These are phyloP conservation scores for Sceloporus undulatus DNA, from an alignment of 2,113 vertebrate genomes.

Conservation along the genomic window DNA sequence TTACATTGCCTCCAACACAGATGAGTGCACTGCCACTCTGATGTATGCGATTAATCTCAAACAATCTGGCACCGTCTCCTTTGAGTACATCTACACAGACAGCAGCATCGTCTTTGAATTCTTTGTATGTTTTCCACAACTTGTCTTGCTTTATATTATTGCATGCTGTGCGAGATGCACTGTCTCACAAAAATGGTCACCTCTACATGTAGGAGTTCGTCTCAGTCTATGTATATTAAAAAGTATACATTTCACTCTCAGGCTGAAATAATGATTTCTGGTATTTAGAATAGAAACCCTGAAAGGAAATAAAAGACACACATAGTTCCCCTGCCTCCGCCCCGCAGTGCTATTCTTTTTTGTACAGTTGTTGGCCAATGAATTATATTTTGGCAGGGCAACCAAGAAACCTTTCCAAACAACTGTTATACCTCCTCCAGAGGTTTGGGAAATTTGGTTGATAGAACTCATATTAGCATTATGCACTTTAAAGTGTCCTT, in stretches of 20 bases:
- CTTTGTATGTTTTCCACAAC: slow-evolving; percentile 82
- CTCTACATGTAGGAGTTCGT: too few species aligned
- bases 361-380: not conserved
- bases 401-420: not conserved
- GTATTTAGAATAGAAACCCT: not conserved
- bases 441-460: too few species aligned
- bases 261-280: not conserved
- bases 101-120: slow-evolving; percentile 94
- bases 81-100: slow-evolving; percentile 94
- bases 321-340: not conserved
- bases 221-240: too few species aligned
- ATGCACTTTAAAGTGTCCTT: not conserved
- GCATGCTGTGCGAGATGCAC: not conserved
- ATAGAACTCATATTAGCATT: not conserved
- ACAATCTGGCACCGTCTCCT: slow-evolving; percentile 87
- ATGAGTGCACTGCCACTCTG: slow-evolving; percentile 92
- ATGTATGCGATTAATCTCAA: slow-evolving; percentile 93
- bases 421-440: not conserved
- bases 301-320: not conserved
- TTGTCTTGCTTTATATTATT: not conserved
- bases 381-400: not conserved
- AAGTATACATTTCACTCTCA: not conserved
- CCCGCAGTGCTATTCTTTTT: not conserved
- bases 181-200: not conserved
- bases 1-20: slow-evolving; percentile 91